Base-by-base conservation (phyloP, 2,888 invertebrate species). In the Tryphoninae sp. region DNA sequence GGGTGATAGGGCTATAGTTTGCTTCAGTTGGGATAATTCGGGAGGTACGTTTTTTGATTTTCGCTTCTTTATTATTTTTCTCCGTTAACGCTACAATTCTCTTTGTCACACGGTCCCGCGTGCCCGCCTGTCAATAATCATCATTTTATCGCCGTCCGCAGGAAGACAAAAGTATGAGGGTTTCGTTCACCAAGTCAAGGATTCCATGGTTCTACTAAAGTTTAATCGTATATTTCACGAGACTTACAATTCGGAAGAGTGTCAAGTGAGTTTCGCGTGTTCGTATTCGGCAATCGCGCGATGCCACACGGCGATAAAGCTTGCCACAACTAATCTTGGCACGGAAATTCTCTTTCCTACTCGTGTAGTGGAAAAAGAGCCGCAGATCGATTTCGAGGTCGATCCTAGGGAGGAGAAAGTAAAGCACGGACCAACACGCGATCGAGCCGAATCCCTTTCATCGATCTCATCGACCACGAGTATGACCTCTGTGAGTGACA, bases 151-250 rank as follows among this genome's bases (percentile, higher is more conserved):
- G 40, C 71, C 92, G 11, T 88, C 89, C 7, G 92, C 72, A 45
- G 92, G 91, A 62, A 89, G 91, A 19, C 86, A 92, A 8, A 89
- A 92, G 59, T 96, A 94, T 89, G 96, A 97, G 92, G 97, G 97
- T 0, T 94, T 91, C 84, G 94, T 98, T 84, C 96, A 96, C 88
- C 94, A 94, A 88, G 94, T 96, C 2, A 94, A 94, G 74, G 95
- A 94, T 49, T 94, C 95, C 86, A 94, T 96, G 77, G 92, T 98
- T 8, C 93, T 95, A 65, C 91, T 98, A 26, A 97, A 97, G 91
- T 98, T 98, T 86, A 94, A 95, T 87, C 91, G 93, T 33, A 92
- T 92, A 45, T 98, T 98, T 90, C 97, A 98, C 85, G 93, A 94
- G 19, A 92, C 91, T 0, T 98, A 98, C 90, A 93, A 94, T 59